Conservation (phyloP, 2,113 vertebrate genomes). For the Gavia stellata region DNA sequence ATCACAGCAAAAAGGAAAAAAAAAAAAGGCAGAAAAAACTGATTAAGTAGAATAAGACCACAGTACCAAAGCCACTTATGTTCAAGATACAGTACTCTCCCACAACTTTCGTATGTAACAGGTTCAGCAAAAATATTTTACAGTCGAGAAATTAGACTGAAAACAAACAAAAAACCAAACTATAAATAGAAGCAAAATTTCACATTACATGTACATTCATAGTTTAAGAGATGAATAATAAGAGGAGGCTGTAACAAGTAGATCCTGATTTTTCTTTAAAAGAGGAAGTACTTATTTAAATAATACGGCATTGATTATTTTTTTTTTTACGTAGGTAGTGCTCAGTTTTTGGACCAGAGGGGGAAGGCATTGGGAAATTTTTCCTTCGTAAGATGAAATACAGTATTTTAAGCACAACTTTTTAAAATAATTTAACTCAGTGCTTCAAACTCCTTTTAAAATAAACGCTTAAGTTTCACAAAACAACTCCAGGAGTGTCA, state of each 20-base stretch:
- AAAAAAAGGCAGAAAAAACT: not conserved
- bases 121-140: slow-evolving; percentile 63
- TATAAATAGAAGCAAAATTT: slow-evolving; percentile 69
- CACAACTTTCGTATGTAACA: slow-evolving; percentile 67
- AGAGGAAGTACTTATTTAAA: slow-evolving; percentile 10
- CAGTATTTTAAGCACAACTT: slow-evolving; percentile 51
- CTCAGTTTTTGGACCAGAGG: slow-evolving; percentile 37
- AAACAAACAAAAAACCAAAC: slow-evolving; percentile 41
- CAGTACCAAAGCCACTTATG: slow-evolving; percentile 65
- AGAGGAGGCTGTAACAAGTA: slow-evolving; percentile 43
- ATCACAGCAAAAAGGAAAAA: slow-evolving; percentile 46
- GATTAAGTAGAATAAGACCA: slow-evolving; percentile 69
- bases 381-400: slow-evolving; percentile 36
- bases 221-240: slow-evolving; percentile 58
- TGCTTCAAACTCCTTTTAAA: slow-evolving; percentile 22
- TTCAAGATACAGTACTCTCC: slow-evolving; percentile 61
- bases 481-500: slow-evolving; percentile 38
- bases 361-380: not conserved
- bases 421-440: slow-evolving; percentile 23
- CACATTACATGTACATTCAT: slow-evolving; percentile 70
- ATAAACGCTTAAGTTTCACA: not conserved
- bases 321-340: slow-evolving; percentile 66
- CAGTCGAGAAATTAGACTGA: slow-evolving; percentile 57
- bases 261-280: slow-evolving; percentile 23
- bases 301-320: too few relatives aligned